phyloP scores from a whole-genome alignment of 2,888 invertebrate species.

The Caenorhabditis zanzibari region DNA sequence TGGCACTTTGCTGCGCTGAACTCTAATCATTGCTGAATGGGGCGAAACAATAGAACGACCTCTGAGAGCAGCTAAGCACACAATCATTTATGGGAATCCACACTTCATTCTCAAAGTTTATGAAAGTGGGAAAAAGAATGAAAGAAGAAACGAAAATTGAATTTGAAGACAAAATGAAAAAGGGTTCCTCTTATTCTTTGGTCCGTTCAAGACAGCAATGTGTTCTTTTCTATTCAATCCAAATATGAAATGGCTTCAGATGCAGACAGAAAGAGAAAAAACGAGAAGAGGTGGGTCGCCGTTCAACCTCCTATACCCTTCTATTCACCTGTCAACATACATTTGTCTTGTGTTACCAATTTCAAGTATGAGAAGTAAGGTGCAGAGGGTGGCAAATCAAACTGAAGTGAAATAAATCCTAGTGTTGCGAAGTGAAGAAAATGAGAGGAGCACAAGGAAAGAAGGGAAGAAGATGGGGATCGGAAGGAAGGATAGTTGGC shows the following conservation, averaged over 20 bases:
- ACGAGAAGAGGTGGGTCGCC: conserved; percentile 11
- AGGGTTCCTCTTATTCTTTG: background rate
- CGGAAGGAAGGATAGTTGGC: conserved; percentile 57
- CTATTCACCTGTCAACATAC: conserved; percentile 59
- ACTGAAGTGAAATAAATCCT: conserved; percentile 37
- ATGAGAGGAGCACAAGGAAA: conserved; percentile 16
- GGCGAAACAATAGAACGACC: background rate
- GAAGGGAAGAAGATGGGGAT: conserved; percentile 5
- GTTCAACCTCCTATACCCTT: conserved; percentile 17
- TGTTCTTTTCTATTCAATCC: conserved; percentile 14
- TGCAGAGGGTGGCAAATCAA: conserved; percentile 14
- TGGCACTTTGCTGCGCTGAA: background rate
- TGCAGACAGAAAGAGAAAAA: conserved; percentile 26
- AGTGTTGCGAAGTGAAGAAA: conserved; percentile 52
- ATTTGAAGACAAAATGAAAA: conserved; percentile 20
- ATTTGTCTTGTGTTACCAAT: conserved; percentile 52
- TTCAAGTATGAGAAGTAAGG: conserved; percentile 32
- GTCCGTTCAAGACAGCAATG: conserved; percentile 31
- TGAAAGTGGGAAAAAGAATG: conserved; percentile 25
- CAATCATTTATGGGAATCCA: conserved; percentile 47
- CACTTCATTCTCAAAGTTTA: conserved; percentile 42
- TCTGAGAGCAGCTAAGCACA: conserved; percentile 45
- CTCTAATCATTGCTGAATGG: conserved; percentile 5
- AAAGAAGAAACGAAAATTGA: conserved; percentile 32
- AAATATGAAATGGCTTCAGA: conserved; percentile 55